phyloP scores from a whole-genome alignment of 2,113 vertebrate species.

The Myrmophylax atrothorax region DNA sequence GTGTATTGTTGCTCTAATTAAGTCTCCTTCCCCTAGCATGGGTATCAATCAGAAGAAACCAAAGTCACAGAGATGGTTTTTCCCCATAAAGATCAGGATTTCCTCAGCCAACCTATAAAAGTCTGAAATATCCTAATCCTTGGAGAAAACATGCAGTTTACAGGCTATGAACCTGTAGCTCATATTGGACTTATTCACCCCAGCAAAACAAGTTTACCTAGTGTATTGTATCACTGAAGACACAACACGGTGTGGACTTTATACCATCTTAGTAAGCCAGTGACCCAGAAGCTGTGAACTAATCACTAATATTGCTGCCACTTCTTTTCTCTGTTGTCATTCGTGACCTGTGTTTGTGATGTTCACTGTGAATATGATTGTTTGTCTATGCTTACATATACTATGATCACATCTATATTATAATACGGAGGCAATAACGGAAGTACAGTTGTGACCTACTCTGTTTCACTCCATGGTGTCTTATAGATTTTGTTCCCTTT shows the following conservation, averaged over 20 bases:
- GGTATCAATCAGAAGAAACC: not conserved
- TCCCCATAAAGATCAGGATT: not conserved
- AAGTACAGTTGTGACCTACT: not conserved
- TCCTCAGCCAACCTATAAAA: not conserved
- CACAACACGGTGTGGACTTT: rapidly evolving
- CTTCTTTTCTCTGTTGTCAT: not conserved
- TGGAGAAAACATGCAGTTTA: not conserved
- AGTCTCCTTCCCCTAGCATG: not conserved
- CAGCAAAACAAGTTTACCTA: not conserved
- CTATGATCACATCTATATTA: not conserved
- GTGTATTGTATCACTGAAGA: not conserved
- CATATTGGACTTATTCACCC: not conserved
- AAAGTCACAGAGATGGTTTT: not conserved
- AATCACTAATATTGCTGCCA: not conserved
- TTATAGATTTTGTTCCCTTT: not conserved
- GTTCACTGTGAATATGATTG: not conserved
- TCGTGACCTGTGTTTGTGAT: not conserved
- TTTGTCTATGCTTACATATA: not conserved
- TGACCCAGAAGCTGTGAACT: not conserved
- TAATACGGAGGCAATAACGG: not conserved
- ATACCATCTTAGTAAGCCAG: not conserved
- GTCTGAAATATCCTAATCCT: not conserved
- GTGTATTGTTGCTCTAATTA: slow-evolving; percentile 7
- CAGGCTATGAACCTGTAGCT: not conserved
- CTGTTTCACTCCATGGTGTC: not conserved